These are phyloP conservation scores for Lypha dubia DNA, from an alignment of 2,888 invertebrate species.

Conservation along the genomic window DNA sequence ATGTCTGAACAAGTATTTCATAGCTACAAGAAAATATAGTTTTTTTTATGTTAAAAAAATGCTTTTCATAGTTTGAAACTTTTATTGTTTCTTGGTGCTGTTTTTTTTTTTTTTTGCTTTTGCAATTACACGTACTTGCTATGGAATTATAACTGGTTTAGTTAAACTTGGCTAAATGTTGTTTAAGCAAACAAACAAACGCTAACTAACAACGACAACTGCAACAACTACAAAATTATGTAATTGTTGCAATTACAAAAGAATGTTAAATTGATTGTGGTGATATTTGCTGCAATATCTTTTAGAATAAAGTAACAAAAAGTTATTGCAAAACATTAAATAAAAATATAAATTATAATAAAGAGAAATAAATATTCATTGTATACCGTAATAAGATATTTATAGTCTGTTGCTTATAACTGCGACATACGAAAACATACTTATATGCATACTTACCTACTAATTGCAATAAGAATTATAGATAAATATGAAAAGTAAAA, in stretches of 20 bases:
- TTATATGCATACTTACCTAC: no score
- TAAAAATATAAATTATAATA: constrained; percentile 39
- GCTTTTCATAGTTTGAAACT: constrained; percentile 9
- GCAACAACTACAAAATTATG: constrained; percentile 44
- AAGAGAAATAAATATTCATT: constrained; percentile 33
- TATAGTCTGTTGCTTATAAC: not conserved
- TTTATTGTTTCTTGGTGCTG: constrained; percentile 16
- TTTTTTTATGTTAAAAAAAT: constrained; percentile 1
- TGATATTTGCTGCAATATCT: constrained; percentile 40
- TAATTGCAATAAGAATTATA: no score
- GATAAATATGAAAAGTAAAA: no score
- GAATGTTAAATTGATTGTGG: constrained; percentile 56
- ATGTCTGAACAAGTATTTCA: not conserved
- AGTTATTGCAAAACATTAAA: constrained; percentile 34
- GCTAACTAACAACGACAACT: not conserved
- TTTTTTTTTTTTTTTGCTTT: constrained; percentile 4
- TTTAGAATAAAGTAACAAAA: constrained; percentile 38
- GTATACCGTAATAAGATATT: not conserved
- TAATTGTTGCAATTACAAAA: constrained; percentile 69
- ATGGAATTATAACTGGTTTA: constrained; percentile 56
- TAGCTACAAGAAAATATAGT: not conserved
- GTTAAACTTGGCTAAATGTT: constrained; percentile 47
- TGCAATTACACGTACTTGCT: constrained; percentile 7
- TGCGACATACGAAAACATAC: constrained; percentile 3
- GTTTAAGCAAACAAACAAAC: constrained; percentile 41